phyloP scores from a whole-genome alignment of 2,113 vertebrate species.

The Neoarius graeffei region DNA sequence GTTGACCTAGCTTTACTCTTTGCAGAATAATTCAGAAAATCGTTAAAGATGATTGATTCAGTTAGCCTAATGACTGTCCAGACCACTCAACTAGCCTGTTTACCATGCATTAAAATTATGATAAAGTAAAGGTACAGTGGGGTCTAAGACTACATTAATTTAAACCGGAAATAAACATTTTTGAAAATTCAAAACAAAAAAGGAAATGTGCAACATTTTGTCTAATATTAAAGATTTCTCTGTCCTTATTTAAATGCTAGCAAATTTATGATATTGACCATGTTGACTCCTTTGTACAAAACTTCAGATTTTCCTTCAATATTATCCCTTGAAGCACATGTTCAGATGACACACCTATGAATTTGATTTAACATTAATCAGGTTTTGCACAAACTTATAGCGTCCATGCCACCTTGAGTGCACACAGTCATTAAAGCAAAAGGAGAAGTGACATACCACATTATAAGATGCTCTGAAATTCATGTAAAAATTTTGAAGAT shows the following conservation, averaged over 20 bases:
- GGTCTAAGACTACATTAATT: neutral
- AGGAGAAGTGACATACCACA: neutral
- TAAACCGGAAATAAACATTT: neutral
- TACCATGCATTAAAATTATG: neutral
- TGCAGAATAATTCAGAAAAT: neutral
- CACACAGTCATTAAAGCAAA: neutral
- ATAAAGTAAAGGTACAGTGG: neutral
- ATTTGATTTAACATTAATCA: no score
- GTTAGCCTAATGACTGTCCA: neutral
- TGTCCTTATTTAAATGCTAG: neutral
- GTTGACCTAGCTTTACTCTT: neutral
- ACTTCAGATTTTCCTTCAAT: no score
- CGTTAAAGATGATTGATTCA: neutral
- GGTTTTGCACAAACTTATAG: no score
- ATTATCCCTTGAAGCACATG: no score
- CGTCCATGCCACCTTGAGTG: no score
- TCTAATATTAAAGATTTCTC: neutral
- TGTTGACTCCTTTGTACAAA: neutral
- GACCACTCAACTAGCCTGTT: neutral
- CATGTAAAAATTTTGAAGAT: neutral
- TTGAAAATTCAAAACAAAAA: neutral
- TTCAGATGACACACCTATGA: no score
- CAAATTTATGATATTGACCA: neutral
- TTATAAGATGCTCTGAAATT: neutral
- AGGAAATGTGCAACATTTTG: no score